Conservation (phyloP, 2,797 vertebrate genomes). For the Molossus molossus region DNA sequence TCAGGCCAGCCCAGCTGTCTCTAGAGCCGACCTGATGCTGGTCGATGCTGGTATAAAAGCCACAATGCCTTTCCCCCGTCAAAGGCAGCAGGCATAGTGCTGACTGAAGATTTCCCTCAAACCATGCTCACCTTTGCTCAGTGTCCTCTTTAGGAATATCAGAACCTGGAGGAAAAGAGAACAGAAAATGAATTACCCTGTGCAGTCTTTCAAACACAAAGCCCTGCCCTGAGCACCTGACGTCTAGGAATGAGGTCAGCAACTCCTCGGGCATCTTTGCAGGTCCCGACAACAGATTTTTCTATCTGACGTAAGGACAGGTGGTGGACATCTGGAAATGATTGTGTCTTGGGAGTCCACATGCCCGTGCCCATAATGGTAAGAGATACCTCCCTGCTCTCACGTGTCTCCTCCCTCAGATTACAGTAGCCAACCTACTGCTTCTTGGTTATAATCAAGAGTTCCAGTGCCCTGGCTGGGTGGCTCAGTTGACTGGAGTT, state of each 20-base stretch:
- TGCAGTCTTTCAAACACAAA: neutral
- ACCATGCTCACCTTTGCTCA: slow-evolving; percentile 94
- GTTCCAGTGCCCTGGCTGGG: neutral
- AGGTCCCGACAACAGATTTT: neutral
- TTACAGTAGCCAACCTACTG: neutral
- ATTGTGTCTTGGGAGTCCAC: neutral
- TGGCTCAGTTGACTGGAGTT: too few species aligned
- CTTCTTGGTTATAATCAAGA: slow-evolving; percentile 22
- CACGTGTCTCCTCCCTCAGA: neutral
- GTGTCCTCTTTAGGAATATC: slow-evolving; percentile 95
- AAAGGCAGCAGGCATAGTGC: neutral
- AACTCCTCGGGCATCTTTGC: neutral
- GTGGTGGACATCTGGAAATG: neutral
- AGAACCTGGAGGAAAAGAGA: slow-evolving; percentile 92
- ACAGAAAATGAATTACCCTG: neutral
- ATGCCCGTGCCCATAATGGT: accelerated
- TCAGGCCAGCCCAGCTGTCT: neutral
- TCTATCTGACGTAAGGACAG: neutral
- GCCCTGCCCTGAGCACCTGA: neutral
- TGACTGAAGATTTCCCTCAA: neutral
- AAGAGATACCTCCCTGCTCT: neutral
- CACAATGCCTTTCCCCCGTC: neutral
- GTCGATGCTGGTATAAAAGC: neutral
- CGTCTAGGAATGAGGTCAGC: neutral
- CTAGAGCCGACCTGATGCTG: neutral